Evolutionary conservation across 2,888 invertebrate genomes (phyloP).

Genomic region (Chromoteleia sp.): DNA sequence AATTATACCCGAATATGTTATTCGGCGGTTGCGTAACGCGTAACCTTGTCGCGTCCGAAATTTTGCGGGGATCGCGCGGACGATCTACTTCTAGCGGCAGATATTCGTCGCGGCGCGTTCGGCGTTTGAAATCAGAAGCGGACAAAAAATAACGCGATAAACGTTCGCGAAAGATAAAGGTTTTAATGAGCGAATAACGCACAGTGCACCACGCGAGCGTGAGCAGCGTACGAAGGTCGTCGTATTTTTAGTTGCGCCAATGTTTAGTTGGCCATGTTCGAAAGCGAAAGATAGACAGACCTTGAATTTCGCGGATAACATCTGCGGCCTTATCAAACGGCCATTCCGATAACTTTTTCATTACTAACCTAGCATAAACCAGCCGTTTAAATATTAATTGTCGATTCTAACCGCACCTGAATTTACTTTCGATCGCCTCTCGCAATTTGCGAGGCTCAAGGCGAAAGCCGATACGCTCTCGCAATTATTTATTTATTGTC

Average conservation of each 20-base stretch:
- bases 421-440: conserved; percentile 74
- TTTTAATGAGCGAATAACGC: conserved; percentile 45
- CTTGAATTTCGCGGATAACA: conserved; percentile 85
- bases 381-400: conserved; percentile 84
- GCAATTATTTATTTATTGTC: conserved; percentile 24
- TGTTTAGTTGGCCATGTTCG: conserved; percentile 83
- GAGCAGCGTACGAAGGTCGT: conserved; percentile 83
- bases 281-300: conserved; percentile 81
- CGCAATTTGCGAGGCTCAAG: conserved; percentile 20
- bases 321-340: conserved; percentile 83
- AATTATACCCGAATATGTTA: conserved; percentile 27
- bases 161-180: conserved; percentile 28
- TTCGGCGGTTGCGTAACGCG: conserved; percentile 28
- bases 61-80: neutral
- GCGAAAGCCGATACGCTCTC: conserved; percentile 10
- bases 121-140: conserved; percentile 1
- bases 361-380: conserved; percentile 84
- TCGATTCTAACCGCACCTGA: conserved; percentile 80
- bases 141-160: conserved; percentile 27
- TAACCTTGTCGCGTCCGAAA: conserved; percentile 23
- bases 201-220: conserved; percentile 77
- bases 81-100: conserved; percentile 17
- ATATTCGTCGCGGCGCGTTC: conserved; percentile 9
- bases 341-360: conserved; percentile 80
- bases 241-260: conserved; percentile 84